A percentile compares a stretch with the other conserved stretches of the same genome.
phyloP scores from a whole-genome alignment of 2,113 vertebrate species.

The Marmota monax region DNA sequence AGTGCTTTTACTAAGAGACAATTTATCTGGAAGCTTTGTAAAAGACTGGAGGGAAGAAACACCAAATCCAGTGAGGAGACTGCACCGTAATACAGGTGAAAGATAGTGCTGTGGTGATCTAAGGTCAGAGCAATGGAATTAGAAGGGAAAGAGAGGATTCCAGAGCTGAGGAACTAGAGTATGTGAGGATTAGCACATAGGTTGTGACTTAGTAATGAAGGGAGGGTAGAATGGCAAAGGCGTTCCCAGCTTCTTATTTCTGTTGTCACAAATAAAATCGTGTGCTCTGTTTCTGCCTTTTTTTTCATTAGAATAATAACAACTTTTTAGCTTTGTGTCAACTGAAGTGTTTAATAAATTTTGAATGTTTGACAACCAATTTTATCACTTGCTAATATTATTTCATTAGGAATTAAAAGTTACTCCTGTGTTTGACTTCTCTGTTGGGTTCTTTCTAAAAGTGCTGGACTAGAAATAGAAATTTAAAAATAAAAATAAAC shows the following conservation, averaged over 20 bases:
- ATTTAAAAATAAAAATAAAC: neutral
- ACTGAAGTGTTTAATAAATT: slow-evolving; percentile 25
- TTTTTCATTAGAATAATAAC: slow-evolving; percentile 2
- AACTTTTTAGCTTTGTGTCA: slow-evolving; percentile 32
- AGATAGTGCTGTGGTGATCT: neutral
- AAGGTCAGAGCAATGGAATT: neutral
- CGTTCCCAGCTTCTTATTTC: slow-evolving; percentile 30
- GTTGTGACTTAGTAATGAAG: neutral
- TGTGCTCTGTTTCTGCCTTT: slow-evolving; percentile 19
- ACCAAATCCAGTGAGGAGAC: neutral
- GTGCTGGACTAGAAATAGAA: neutral
- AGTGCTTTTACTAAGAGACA: neutral
- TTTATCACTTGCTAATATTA: neutral
- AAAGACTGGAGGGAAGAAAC: neutral
- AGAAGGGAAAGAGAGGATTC: neutral
- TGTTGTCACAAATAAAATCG: neutral
- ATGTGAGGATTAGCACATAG: too few species aligned
- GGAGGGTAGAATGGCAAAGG: neutral
- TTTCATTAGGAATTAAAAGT: slow-evolving; percentile 30
- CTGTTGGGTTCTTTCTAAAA: slow-evolving; percentile 7
- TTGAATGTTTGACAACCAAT: neutral
- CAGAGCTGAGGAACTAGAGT: neutral
- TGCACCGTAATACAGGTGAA: neutral
- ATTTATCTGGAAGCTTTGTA: neutral
- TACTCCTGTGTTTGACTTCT: neutral